Conservation (phyloP, 2,888 invertebrate genomes). For the Phengaris alcon region DNA sequence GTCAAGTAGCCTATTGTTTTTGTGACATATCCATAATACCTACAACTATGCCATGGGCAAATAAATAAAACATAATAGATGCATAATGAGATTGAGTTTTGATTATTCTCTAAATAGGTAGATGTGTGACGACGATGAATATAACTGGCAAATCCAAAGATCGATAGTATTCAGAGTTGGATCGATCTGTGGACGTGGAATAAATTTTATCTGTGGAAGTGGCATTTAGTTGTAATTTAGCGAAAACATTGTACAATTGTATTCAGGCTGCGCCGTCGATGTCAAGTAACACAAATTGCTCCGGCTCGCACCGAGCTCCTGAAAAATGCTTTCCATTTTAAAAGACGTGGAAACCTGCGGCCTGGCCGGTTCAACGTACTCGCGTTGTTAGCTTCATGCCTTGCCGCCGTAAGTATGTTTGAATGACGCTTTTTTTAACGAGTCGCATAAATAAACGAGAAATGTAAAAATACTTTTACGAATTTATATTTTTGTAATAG, state of each 20-base stretch:
- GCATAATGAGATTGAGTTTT: background rate
- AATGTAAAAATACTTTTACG: background rate
- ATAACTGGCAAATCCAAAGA: slow-evolving; percentile 13
- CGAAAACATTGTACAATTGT: slow-evolving; percentile 56
- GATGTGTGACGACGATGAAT: background rate
- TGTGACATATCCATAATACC: too few species aligned
- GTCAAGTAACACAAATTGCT: slow-evolving; percentile 63
- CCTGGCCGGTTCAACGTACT: slow-evolving; percentile 55
- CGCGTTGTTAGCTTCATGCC: slow-evolving; percentile 29
- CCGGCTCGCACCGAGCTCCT: slow-evolving; percentile 47
- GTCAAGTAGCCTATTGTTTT: too few species aligned
- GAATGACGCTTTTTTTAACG: slow-evolving; percentile 13
- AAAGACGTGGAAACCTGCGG: slow-evolving; percentile 49
- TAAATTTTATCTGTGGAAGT: slow-evolving; percentile 44
- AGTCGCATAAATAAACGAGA: slow-evolving; percentile 19
- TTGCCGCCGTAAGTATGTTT: slow-evolving; percentile 7
- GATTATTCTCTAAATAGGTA: background rate
- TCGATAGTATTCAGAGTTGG: slow-evolving; percentile 42
- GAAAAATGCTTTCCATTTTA: slow-evolving; percentile 62
- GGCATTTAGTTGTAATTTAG: slow-evolving; percentile 59
- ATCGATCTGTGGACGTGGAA: slow-evolving; percentile 53
- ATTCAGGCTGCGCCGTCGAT: slow-evolving; percentile 48
- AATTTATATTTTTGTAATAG: background rate
- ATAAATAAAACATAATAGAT: slow-evolving; percentile 11
- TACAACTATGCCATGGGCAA: too few species aligned